A percentile compares a stretch with the other conserved stretches of the same genome.
Evolutionary conservation across 2,888 invertebrate species (phyloP).

Genomic region (Bruchidius siliquastri): DNA sequence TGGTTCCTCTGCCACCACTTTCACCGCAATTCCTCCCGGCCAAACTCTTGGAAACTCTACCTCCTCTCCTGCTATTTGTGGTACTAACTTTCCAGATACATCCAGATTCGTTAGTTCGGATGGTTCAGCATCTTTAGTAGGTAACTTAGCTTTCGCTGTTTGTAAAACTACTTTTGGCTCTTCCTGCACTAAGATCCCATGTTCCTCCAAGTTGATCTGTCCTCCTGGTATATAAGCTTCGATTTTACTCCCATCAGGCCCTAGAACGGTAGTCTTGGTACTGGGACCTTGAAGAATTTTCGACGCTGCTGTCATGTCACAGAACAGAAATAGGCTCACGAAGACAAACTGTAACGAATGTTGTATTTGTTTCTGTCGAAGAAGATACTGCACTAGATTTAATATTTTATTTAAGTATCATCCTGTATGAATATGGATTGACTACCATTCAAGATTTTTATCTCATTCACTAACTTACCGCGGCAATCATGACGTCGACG

Average conservation of each 20-base stretch:
- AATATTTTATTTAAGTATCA: too few relatives aligned
- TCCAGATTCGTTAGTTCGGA: neutral
- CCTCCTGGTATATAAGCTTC: constrained; percentile 9
- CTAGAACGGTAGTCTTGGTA: constrained; percentile 26
- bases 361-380: too few relatives aligned
- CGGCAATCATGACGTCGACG: neutral
- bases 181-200: constrained; percentile 5
- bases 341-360: neutral
- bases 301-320: neutral
- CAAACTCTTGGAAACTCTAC: neutral
- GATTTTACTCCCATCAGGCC: constrained; percentile 26
- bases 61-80: neutral
- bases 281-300: constrained; percentile 28
- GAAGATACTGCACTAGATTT: too few relatives aligned
- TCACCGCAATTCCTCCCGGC: neutral
- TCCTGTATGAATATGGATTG: neutral
- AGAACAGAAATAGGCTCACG: neutral
- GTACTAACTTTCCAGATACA: neutral
- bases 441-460: neutral
- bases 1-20: neutral
- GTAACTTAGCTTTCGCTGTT: neutral
- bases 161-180: constrained; percentile 5
- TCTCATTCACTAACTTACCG: neutral
- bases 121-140: neutral
- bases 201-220: constrained; percentile 8